These are phyloP conservation scores for Xenopus borealis DNA, from an alignment of 2,113 vertebrate species.

Conservation along the genomic window DNA sequence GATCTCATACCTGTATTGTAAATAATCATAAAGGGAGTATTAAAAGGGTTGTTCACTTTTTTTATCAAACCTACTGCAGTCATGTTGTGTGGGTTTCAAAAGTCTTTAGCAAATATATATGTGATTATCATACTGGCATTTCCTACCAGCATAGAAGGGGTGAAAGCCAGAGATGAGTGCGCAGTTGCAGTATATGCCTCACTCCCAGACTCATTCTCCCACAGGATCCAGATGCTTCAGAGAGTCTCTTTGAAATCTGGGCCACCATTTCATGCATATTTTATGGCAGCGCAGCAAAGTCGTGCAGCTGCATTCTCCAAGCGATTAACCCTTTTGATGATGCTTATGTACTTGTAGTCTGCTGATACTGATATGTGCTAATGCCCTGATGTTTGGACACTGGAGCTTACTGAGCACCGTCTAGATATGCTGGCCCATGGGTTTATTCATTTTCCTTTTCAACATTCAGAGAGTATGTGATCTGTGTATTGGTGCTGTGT, in stretches of 20 bases:
- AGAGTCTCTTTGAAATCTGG: slow-evolving; percentile 42
- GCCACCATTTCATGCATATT: slow-evolving; percentile 46
- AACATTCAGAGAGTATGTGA: no score
- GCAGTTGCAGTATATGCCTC: background rate
- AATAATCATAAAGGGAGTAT: no score
- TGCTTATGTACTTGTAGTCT: background rate
- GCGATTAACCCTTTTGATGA: slow-evolving; percentile 13
- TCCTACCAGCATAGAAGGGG: background rate
- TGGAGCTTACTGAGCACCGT: background rate
- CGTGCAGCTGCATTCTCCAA: slow-evolving; percentile 4
- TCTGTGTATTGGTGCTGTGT: no score
- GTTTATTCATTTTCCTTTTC: background rate
- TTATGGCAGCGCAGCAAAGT: slow-evolving; percentile 22
- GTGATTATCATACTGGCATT: background rate
- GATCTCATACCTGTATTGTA: no score
- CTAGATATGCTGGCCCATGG: background rate
- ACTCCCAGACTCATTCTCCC: slow-evolving; percentile 8
- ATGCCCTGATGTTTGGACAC: background rate
- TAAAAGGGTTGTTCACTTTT: no score
- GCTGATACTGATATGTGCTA: background rate
- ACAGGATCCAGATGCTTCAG: slow-evolving; percentile 20
- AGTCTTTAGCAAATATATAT: no score
- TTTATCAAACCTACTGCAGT: no score
- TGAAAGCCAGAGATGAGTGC: background rate
- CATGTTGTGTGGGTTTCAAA: no score